Evolutionary conservation across 1,140 invertebrate genomes (phyloP).

Genomic region (Rhagoletis zephyria): DNA sequence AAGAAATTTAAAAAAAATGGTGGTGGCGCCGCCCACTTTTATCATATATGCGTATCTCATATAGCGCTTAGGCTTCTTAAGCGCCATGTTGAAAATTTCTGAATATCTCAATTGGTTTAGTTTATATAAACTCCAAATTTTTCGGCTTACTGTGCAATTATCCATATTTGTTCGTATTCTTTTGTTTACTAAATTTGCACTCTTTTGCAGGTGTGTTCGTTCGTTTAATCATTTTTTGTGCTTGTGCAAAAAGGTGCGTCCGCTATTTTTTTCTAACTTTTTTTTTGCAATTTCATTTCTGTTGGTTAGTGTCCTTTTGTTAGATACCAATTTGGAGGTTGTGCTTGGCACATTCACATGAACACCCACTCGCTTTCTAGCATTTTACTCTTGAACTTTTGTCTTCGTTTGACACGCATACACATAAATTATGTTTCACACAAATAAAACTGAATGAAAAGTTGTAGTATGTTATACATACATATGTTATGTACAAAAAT

Average conservation of each 20-base stretch:
- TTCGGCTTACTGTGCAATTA: too few relatives aligned
- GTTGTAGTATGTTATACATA: too few relatives aligned
- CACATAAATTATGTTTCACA: conserved; percentile 29
- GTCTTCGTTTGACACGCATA: conserved; percentile 40
- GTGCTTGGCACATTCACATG: background rate
- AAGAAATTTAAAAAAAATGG: too few relatives aligned
- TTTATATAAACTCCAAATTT: too few relatives aligned
- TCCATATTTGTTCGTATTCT: too few relatives aligned
- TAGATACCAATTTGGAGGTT: background rate
- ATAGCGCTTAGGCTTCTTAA: too few relatives aligned
- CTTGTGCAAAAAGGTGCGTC: background rate
- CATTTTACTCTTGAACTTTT: conserved; percentile 52
- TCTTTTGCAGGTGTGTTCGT: background rate
- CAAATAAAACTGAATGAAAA: background rate
- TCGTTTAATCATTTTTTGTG: background rate
- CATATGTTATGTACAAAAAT: background rate
- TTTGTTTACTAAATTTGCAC: background rate
- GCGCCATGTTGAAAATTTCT: too few relatives aligned
- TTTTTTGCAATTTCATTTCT: background rate
- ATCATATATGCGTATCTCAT: too few relatives aligned
- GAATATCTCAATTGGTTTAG: too few relatives aligned
- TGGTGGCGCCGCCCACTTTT: too few relatives aligned
- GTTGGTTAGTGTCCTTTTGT: background rate
- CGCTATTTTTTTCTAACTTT: background rate
- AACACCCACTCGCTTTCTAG: background rate